Base-by-base conservation (phyloP, 2,888 invertebrate species). In the Harpalus rufipes region DNA sequence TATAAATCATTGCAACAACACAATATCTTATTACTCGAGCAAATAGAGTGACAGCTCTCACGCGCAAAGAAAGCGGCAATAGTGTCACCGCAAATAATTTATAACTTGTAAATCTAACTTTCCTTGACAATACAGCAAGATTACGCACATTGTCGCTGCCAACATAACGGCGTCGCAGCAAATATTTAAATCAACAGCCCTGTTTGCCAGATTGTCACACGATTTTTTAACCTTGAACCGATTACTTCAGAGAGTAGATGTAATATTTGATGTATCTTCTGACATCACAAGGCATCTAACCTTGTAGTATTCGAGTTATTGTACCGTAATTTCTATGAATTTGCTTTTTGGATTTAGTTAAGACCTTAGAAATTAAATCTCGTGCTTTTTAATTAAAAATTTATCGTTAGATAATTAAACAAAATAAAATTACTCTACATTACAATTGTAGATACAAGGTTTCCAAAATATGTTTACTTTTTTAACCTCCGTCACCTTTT, bases 231-330 rank as follows among this genome's bases (percentile, higher is more conserved):
- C 68, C 68, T 68, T 68, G 14, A 68, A n/a, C n/a, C 7, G n/a
- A 39, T 10, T 68, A 68, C 25, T 39, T 14, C 18, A 63, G 32
- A n/a, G 14, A 21, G 3, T 21, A 32, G 32, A 68, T 68, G 32
- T 68, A 68, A 68, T 39, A 63, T 68, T 68, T 68, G 39, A 68
- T 68, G n/a, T n/a, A n/a, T n/a, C n/a, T n/a, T n/a, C n/a, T n/a
- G n/a, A n/a, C n/a, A 68, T 68, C 68, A 68, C 39, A 32, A 32
- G 68, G 1, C 32, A 14, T 25, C 1, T 39, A n/a, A n/a, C 39
- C 39, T 68, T 63, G 63, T 63, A 63, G 63, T 8, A 25, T 63
- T 68, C 68, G 25, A 32, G n/a, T n/a, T 32, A 68, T 68, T 68
- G 25, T 12, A 32, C 14, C n/a, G n/a, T n/a, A 68, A 1, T 7